Conservation (phyloP, 2,888 invertebrate genomes). For the Argyresthia albistria region DNA sequence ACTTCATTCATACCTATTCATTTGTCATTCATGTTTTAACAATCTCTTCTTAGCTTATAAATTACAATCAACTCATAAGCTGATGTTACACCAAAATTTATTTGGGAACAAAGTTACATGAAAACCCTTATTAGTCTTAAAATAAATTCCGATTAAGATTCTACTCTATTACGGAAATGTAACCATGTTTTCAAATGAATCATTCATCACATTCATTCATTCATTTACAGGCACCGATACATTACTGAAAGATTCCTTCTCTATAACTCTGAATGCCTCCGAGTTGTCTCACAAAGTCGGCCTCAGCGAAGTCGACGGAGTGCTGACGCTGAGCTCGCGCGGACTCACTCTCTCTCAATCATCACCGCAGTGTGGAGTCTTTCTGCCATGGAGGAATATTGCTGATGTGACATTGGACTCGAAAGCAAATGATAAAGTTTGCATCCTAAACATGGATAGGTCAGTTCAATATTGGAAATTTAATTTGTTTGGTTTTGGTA, state of each 20-base stretch:
- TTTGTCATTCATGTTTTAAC: no score
- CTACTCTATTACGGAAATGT: neutral
- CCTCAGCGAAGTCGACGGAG: constrained; percentile 71
- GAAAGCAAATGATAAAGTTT: no score
- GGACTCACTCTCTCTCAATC: constrained; percentile 72
- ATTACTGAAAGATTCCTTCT: constrained; percentile 63
- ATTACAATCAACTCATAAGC: neutral
- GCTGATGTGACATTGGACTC: constrained; percentile 64
- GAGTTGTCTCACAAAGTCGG: constrained; percentile 75
- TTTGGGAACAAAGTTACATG: constrained; percentile 13
- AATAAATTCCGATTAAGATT: neutral
- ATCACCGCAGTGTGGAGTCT: constrained; percentile 53
- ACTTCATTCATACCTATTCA: no score
- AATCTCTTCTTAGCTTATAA: constrained; percentile 2
- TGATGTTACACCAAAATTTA: neutral
- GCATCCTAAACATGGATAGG: no score
- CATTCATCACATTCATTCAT: constrained; percentile 1
- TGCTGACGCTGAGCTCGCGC: constrained; percentile 61
- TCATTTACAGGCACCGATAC: constrained; percentile 55
- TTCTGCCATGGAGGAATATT: constrained; percentile 75
- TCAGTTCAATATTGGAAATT: no score
- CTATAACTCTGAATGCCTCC: constrained; percentile 75
- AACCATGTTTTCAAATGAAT: neutral
- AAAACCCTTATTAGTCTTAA: neutral
- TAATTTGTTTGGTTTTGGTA: no score